These are phyloP conservation scores for Hesperia comma DNA, from an alignment of 2,888 invertebrate genomes.

Conservation along the genomic window DNA sequence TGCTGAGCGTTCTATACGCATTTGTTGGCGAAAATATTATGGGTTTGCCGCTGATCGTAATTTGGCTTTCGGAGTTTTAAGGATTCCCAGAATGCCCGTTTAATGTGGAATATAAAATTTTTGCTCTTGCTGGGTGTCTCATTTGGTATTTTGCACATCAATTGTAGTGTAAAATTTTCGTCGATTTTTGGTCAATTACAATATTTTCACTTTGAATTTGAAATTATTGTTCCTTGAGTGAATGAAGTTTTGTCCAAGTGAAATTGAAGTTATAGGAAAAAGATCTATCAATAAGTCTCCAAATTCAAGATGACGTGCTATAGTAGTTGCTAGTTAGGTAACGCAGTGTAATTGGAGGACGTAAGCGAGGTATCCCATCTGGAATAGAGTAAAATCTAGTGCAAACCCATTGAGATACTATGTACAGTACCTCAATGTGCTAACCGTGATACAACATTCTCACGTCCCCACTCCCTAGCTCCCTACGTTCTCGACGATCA, in stretches of 20 bases:
- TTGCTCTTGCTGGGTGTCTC: not conserved
- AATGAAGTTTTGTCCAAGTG: too few relatives aligned
- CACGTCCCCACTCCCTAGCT: constrained; percentile 8
- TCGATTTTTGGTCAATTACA: too few relatives aligned
- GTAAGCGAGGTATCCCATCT: not conserved
- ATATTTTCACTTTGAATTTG: too few relatives aligned
- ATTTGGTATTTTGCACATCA: not conserved
- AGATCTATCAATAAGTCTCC: not conserved
- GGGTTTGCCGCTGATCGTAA: too few relatives aligned
- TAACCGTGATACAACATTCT: not conserved
- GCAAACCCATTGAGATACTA: too few relatives aligned
- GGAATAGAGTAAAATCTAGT: not conserved
- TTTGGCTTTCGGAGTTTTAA: too few relatives aligned
- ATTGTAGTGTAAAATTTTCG: too few relatives aligned
- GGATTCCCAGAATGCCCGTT: too few relatives aligned
- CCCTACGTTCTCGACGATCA: not conserved
- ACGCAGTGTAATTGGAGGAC: not conserved
- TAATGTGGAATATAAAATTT: not conserved
- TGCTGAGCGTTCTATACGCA: not conserved
- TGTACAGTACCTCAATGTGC: too few relatives aligned
- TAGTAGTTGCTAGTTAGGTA: not conserved
- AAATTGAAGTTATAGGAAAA: too few relatives aligned
- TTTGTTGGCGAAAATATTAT: not conserved
- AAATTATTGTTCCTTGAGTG: too few relatives aligned
- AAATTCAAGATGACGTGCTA: not conserved